phyloP scores from a whole-genome alignment of 2,797 vertebrate species.

The Furcifer pardalis region DNA sequence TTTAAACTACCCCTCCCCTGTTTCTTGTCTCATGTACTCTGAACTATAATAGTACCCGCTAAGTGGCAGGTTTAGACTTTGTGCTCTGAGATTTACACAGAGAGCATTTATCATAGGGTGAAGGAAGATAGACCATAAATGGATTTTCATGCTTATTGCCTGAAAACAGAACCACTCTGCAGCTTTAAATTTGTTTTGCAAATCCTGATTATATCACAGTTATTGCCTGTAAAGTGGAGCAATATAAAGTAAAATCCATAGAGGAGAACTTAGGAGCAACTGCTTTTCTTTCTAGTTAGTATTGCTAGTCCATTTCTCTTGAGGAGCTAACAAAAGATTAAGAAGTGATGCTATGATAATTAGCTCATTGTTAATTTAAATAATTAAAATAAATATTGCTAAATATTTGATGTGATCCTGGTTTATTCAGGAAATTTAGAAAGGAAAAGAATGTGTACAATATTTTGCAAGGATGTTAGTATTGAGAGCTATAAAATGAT shows the following conservation, averaged over 20 bases:
- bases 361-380: constrained; percentile 31
- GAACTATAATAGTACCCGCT: constrained; percentile 63
- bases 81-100: constrained; percentile 48
- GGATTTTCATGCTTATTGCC: constrained; percentile 74
- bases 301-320: constrained; percentile 13
- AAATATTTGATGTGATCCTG: not conserved
- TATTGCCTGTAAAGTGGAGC: constrained; percentile 69
- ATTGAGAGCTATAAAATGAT: not conserved
- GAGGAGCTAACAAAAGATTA: constrained; percentile 36
- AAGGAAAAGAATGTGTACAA: not conserved
- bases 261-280: constrained; percentile 22
- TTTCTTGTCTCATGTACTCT: not conserved
- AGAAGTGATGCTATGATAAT: not conserved
- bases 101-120: constrained; percentile 54
- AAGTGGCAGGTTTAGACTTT: constrained; percentile 61
- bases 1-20: not conserved
- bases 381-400: not conserved
- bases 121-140: constrained; percentile 67
- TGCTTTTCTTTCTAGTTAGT: not conserved
- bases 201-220: constrained; percentile 68
- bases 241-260: constrained; percentile 34
- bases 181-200: constrained; percentile 72
- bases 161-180: constrained; percentile 61
- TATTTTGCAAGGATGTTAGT: not conserved
- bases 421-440: constrained; percentile 13